Evolutionary conservation across 1,140 invertebrate species (phyloP).

Genomic region (Heterodera schachtii): DNA sequence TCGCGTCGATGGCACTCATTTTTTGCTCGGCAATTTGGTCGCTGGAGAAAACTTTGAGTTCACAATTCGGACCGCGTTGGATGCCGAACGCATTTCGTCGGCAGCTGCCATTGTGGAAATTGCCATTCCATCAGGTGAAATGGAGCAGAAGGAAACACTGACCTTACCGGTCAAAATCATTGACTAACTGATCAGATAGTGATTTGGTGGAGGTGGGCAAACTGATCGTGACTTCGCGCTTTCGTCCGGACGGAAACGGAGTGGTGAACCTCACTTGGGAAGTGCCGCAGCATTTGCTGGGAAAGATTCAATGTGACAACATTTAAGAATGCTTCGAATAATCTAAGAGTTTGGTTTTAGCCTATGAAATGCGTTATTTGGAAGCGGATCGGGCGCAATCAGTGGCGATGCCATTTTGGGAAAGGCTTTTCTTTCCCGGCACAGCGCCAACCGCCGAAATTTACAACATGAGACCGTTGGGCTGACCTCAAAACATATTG

Average conservation of each 20-base stretch:
- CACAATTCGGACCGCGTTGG: conserved; percentile 58
- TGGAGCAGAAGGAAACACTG: neutral
- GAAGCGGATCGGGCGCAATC: conserved; percentile 4
- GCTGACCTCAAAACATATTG: neutral
- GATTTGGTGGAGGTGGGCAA: conserved; percentile 65
- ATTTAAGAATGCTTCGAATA: neutral
- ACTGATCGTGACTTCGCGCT: conserved; percentile 59
- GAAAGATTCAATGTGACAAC: conserved; percentile 51
- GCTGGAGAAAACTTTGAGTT: conserved; percentile 63
- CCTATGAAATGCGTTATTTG: conserved; percentile 37
- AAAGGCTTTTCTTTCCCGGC: conserved; percentile 53
- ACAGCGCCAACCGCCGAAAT: conserved; percentile 43
- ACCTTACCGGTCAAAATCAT: neutral
- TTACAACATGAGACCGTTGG: conserved; percentile 12
- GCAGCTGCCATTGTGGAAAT: conserved; percentile 66
- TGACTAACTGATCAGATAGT: conserved; percentile 42
- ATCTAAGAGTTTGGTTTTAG: conserved; percentile 51
- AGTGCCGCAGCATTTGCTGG: conserved; percentile 50
- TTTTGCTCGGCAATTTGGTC: conserved; percentile 56
- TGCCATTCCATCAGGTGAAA: conserved; percentile 52
- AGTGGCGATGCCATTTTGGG: conserved; percentile 35
- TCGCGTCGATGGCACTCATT: conserved; percentile 52
- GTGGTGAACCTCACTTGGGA: conserved; percentile 64
- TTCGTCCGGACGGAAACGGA: conserved; percentile 53
- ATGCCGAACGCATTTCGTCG: conserved; percentile 44